A percentile compares a stretch with the other conserved stretches of the same genome.
These are phyloP conservation scores for Dorcus parallelipipedus DNA, from an alignment of 2,888 invertebrate genomes.

Conservation along the genomic window DNA sequence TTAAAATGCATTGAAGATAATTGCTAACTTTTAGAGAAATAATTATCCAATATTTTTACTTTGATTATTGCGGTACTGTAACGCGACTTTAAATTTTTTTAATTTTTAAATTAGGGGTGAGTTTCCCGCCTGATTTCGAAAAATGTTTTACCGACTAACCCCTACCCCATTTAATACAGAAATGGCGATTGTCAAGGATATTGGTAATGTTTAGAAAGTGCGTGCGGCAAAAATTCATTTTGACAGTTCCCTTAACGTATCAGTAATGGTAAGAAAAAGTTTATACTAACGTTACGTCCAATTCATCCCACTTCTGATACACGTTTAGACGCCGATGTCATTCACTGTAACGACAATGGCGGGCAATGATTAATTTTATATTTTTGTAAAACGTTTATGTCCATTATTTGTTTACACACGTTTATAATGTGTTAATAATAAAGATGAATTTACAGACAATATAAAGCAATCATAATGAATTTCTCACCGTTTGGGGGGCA, in stretches of 20 bases:
- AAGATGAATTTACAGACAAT: conserved; percentile 5
- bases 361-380: conserved; percentile 17
- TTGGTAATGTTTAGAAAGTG: conserved; percentile 22
- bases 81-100: background rate
- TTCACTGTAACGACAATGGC: conserved; percentile 18
- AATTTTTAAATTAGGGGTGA: conserved; percentile 6
- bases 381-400: background rate
- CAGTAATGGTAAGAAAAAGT: too few relatives aligned
- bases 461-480: conserved; percentile 60
- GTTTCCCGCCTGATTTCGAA: conserved; percentile 30
- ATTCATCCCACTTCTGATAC: too few relatives aligned
- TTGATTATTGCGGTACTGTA: too few relatives aligned
- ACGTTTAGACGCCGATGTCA: conserved; percentile 4
- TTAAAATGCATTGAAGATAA: too few relatives aligned
- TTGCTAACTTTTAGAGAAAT: too few relatives aligned
- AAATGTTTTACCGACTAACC: conserved; percentile 13
- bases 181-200: conserved; percentile 28
- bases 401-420: background rate
- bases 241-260: too few relatives aligned
- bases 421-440: background rate
- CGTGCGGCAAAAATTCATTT: conserved; percentile 4
- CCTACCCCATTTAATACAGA: conserved; percentile 22
- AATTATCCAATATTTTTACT: too few relatives aligned
- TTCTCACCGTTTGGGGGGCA: conserved; percentile 82
- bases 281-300: too few relatives aligned